phyloP scores from a whole-genome alignment of 2,888 invertebrate species.

The Hemicrepidius hirtus region DNA sequence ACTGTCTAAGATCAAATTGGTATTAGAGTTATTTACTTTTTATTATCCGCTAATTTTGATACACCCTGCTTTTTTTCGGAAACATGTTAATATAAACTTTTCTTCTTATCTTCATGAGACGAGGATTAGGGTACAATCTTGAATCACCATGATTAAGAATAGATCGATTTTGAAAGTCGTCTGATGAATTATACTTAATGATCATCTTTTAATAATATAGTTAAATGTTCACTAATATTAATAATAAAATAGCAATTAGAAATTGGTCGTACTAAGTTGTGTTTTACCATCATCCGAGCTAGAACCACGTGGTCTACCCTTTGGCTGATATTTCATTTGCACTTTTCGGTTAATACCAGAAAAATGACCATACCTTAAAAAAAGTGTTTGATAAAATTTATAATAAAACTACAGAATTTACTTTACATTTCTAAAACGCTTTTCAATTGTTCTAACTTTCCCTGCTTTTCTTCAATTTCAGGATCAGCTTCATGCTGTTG shows the following conservation, averaged over 20 bases:
- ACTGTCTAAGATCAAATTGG: no score
- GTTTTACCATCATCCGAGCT: conserved; percentile 94
- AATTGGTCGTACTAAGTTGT: conserved; percentile 64
- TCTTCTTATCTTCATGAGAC: no score
- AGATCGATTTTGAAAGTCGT: no score
- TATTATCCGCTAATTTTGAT: no score
- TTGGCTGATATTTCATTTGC: conserved; percentile 99
- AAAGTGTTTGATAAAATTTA: conserved; percentile 26
- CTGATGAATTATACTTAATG: no score
- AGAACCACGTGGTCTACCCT: conserved; percentile 92
- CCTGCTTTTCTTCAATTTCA: conserved; percentile 97
- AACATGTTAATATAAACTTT: no score
- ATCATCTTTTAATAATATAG: no score
- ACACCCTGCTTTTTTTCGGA: no score
- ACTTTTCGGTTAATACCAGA: conserved; percentile 99
- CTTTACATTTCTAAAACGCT: conserved; percentile 98
- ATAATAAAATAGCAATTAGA: conserved; percentile 54
- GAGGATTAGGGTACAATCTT: no score
- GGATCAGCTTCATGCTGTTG: conserved; percentile 91
- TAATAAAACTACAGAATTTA: conserved; percentile 20
- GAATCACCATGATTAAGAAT: no score
- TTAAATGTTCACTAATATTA: no score
- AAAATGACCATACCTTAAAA: conserved; percentile 96
- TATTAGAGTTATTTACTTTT: no score
- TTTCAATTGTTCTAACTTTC: conserved; percentile 97